Evolutionary conservation across 2,888 invertebrate genomes (phyloP).

Genomic region (Macropis europaea): DNA sequence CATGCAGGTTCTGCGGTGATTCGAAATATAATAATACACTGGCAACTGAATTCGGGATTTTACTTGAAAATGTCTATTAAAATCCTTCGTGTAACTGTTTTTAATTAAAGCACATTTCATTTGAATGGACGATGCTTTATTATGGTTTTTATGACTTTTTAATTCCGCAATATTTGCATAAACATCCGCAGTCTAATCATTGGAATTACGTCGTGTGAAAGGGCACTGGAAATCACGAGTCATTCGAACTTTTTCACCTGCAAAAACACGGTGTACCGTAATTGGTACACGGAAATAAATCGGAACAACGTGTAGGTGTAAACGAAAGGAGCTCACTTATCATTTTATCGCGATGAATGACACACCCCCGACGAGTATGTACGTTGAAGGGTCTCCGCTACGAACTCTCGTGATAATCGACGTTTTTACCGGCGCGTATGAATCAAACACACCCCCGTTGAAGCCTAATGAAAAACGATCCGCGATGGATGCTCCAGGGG

Average conservation of each 20-base stretch:
- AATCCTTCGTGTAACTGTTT: too few relatives aligned
- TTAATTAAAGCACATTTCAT: too few relatives aligned
- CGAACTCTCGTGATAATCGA: constrained; percentile 18
- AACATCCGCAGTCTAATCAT: too few relatives aligned
- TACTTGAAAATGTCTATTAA: too few relatives aligned
- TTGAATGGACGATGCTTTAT: too few relatives aligned
- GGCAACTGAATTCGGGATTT: too few relatives aligned
- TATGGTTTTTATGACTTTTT: too few relatives aligned
- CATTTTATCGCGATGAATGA: constrained; percentile 12
- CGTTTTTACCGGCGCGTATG: constrained; percentile 15
- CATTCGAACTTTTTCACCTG: not conserved
- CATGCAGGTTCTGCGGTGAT: too few relatives aligned
- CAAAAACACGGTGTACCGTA: not conserved
- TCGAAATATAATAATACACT: too few relatives aligned
- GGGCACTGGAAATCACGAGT: not conserved
- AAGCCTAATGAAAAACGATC: constrained; percentile 46
- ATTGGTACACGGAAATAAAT: constrained; percentile 11
- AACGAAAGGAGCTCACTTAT: constrained; percentile 27
- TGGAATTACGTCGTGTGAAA: too few relatives aligned
- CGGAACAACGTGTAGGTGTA: not conserved
- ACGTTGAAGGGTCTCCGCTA: not conserved
- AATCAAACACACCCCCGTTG: constrained; percentile 23
- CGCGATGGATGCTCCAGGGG: constrained; percentile 10
- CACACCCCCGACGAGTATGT: not conserved
- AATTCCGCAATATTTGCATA: too few relatives aligned